Conservation (phyloP, 2,797 vertebrate species). For the Sebastes diploproa region DNA sequence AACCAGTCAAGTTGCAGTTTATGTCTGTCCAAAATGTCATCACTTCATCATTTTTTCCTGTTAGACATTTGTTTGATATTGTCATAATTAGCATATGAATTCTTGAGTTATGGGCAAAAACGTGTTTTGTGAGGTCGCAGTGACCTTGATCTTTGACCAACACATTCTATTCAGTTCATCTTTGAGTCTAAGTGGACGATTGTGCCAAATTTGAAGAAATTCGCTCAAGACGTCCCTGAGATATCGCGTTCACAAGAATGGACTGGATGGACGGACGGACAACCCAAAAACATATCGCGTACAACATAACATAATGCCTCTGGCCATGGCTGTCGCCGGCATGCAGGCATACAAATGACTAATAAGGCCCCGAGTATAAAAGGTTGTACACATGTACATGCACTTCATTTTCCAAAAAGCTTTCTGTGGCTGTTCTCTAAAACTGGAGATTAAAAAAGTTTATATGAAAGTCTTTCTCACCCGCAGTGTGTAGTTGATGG, state of each 20-base stretch:
- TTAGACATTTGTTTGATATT: neutral
- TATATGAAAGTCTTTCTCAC: constrained; percentile 71
- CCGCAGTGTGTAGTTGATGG: constrained; percentile 96
- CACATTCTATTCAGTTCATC: neutral
- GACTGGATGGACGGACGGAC: neutral
- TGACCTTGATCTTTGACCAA: too few relatives aligned
- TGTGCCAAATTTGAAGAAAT: neutral
- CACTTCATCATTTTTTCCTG: neutral
- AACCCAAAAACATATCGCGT: too few relatives aligned
- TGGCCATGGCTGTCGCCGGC: rapidly evolving
- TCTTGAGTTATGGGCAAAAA: neutral
- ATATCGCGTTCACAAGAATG: neutral
- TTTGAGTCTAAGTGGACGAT: neutral
- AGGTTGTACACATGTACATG: neutral
- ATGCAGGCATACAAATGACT: rapidly evolving
- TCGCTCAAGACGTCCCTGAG: neutral
- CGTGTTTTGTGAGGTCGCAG: neutral
- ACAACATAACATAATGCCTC: too few relatives aligned
- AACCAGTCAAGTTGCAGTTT: too few relatives aligned
- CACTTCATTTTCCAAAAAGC: too few relatives aligned
- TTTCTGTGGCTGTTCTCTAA: neutral
- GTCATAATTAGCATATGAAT: neutral
- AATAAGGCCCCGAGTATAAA: neutral
- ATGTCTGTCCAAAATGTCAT: too few relatives aligned
- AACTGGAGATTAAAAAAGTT: neutral